These are phyloP conservation scores for Melikaiella ostensackeni DNA, from an alignment of 2,888 invertebrate genomes.

Conservation along the genomic window DNA sequence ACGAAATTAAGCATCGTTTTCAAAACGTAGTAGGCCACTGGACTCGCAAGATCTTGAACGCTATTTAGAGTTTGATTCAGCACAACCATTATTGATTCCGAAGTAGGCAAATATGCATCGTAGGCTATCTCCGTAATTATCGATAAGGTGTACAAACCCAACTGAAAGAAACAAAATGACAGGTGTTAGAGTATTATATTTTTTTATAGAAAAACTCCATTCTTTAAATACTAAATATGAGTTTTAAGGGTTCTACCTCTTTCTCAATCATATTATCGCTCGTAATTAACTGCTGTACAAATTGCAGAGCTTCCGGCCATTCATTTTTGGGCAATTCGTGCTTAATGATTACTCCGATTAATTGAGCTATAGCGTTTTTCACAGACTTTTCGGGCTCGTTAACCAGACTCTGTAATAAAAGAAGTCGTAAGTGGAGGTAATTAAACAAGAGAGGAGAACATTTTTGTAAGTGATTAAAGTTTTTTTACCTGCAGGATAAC, in stretches of 20 bases:
- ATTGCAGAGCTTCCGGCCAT: constrained; percentile 85
- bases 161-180: constrained; percentile 73
- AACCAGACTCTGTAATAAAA: constrained; percentile 78
- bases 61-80: constrained; percentile 79
- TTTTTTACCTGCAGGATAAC: constrained; percentile 65
- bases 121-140: constrained; percentile 85
- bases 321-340: constrained; percentile 81
- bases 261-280: constrained; percentile 80
- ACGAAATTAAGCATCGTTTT: constrained; percentile 83
- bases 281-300: constrained; percentile 80
- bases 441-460: background rate
- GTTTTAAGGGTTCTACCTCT: constrained; percentile 78
- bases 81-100: constrained; percentile 79
- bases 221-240: background rate
- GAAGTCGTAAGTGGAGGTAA: background rate
- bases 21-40: constrained; percentile 81
- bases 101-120: constrained; percentile 84
- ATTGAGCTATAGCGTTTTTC: constrained; percentile 84
- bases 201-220: background rate
- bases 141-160: constrained; percentile 84
- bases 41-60: constrained; percentile 76
- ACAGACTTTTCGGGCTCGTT: constrained; percentile 83
- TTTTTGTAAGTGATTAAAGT: background rate
- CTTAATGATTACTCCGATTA: constrained; percentile 85
- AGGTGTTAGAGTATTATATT: background rate